phyloP scores from a whole-genome alignment of 1,140 invertebrate species.

The Magallana ariakensis region DNA sequence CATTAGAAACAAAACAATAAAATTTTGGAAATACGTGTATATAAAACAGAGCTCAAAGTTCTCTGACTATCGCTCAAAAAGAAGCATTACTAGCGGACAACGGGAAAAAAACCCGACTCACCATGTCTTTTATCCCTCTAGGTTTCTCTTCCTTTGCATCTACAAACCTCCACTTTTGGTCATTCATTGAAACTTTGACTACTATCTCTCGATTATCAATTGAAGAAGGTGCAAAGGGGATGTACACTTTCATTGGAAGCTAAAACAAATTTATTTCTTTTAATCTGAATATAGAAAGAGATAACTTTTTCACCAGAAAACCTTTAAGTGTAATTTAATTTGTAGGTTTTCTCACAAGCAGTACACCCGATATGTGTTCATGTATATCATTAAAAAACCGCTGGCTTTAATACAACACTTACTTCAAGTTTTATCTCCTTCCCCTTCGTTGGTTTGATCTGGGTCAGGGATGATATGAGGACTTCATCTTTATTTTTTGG shows the following conservation, averaged over 20 bases:
- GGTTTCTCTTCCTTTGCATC: background rate
- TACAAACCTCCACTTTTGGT: background rate
- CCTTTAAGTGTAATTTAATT: too few species aligned
- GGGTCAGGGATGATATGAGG: background rate
- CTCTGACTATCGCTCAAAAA: too few species aligned
- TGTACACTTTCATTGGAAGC: background rate
- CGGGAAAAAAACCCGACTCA: background rate
- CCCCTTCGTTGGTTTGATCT: background rate
- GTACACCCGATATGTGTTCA: too few species aligned
- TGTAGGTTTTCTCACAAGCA: too few species aligned
- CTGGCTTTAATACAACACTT: too few species aligned
- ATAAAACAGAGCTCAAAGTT: too few species aligned
- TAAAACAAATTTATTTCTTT: background rate
- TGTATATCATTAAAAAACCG: too few species aligned
- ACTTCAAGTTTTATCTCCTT: too few species aligned
- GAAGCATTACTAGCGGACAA: too few species aligned
- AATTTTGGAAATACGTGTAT: too few species aligned
- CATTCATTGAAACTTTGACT: background rate
- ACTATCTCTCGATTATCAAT: background rate
- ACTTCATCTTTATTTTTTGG: constrained; percentile 9
- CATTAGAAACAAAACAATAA: too few species aligned
- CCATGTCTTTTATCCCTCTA: background rate
- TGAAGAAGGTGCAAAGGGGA: background rate
- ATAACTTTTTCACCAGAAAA: background rate
- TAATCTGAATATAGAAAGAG: background rate